phyloP scores from a whole-genome alignment of 2,797 vertebrate genomes.

The Pempheris klunzingeri region DNA sequence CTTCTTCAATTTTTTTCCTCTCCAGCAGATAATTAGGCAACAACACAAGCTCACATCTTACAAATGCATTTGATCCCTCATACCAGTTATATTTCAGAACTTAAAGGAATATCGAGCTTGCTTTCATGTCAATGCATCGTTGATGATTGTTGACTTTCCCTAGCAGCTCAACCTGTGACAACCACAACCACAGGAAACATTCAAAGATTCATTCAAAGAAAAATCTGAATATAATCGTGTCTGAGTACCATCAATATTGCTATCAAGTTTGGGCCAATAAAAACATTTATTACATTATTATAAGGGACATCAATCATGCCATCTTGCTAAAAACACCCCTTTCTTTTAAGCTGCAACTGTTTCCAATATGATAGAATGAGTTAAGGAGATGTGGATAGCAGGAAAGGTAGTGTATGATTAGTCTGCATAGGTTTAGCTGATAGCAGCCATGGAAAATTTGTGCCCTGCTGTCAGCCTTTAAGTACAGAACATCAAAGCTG shows the following conservation, averaged over 20 bases:
- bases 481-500: background rate
- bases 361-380: background rate
- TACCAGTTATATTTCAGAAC: background rate
- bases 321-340: background rate
- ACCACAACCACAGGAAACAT: background rate
- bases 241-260: background rate
- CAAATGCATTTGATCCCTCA: background rate
- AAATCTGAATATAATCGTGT: background rate
- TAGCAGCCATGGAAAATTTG: background rate
- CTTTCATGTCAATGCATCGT: background rate
- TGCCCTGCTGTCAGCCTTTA: background rate
- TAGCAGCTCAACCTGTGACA: background rate
- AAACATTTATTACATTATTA: background rate
- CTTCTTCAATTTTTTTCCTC: conserved; percentile 9
- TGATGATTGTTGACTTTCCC: background rate
- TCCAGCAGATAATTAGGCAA: background rate
- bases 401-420: background rate
- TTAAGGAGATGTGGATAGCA: background rate
- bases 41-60: background rate
- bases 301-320: background rate
- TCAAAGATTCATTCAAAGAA: too few species aligned
- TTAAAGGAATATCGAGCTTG: background rate
- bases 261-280: background rate
- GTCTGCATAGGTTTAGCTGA: background rate
- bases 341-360: background rate